These are phyloP conservation scores for Tetanocera ferruginea DNA, from an alignment of 2,888 invertebrate species.

Conservation along the genomic window DNA sequence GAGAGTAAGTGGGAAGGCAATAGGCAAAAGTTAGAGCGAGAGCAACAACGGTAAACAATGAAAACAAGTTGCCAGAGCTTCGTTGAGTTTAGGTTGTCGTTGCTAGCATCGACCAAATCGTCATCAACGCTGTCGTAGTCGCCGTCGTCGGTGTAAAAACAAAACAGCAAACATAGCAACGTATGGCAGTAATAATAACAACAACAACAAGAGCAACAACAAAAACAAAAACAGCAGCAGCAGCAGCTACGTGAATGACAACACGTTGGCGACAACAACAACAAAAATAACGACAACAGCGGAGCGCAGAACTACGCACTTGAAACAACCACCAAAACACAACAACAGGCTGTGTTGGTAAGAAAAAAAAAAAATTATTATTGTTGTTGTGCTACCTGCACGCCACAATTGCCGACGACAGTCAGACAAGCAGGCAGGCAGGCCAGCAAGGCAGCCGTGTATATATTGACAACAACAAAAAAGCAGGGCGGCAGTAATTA, in stretches of 20 bases:
- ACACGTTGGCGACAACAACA: slow-evolving; percentile 21
- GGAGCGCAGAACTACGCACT: slow-evolving; percentile 33
- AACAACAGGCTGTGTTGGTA: slow-evolving; percentile 15
- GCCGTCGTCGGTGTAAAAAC: slow-evolving; percentile 47
- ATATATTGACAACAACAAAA: slow-evolving; percentile 1
- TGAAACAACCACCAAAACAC: slow-evolving; percentile 36
- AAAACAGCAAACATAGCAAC: slow-evolving; percentile 28
- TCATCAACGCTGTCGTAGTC: neutral
- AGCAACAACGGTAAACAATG: slow-evolving; percentile 34
- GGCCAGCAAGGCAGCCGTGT: neutral
- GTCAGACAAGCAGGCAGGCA: neutral
- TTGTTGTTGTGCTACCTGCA: slow-evolving; percentile 18
- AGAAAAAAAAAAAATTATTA: slow-evolving; percentile 29
- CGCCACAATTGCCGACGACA: neutral
- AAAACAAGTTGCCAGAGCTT: slow-evolving; percentile 31
- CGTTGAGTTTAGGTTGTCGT: slow-evolving; percentile 32
- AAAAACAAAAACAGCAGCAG: neutral
- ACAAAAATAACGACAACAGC: slow-evolving; percentile 39
- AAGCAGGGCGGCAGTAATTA: slow-evolving; percentile 54
- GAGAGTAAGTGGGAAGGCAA: slow-evolving; percentile 3
- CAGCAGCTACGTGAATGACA: slow-evolving; percentile 10
- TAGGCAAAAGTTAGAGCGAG: slow-evolving; percentile 32
- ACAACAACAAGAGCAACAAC: slow-evolving; percentile 38
- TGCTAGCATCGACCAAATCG: slow-evolving; percentile 24
- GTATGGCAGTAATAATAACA: slow-evolving; percentile 38